phyloP scores from a whole-genome alignment of 2,888 invertebrate genomes.

The Lottia scabra region DNA sequence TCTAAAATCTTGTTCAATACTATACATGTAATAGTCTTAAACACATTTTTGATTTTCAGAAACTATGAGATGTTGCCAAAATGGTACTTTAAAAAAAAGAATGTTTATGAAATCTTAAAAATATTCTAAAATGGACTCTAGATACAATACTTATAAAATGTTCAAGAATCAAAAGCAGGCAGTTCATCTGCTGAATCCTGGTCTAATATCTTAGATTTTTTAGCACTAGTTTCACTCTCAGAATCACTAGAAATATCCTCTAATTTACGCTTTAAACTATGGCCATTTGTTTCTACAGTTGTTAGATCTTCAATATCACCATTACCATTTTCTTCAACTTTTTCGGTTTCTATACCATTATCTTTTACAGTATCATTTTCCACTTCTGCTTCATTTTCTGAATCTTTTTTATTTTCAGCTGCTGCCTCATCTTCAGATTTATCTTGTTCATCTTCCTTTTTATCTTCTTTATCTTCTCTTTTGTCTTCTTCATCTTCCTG shows the following conservation, averaged over 20 bases:
- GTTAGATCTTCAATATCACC: background rate
- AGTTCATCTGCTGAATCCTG: background rate
- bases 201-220: background rate
- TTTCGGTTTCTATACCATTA: background rate
- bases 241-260: background rate
- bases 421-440: background rate
- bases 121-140: no score
- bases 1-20: no score
- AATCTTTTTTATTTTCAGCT: no score
- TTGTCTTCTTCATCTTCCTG: background rate
- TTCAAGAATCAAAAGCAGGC: background rate
- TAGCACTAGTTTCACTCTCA: background rate
- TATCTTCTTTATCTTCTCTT: background rate
- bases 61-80: no score
- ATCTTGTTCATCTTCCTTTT: background rate
- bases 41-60: no score
- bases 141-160: no score
- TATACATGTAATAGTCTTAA: no score
- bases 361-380: background rate
- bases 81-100: no score
- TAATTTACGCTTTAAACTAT: background rate
- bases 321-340: background rate
- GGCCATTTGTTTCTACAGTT: background rate
- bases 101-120: no score
- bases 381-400: background rate